These are phyloP conservation scores for Geococcyx californianus DNA, from an alignment of 2,113 vertebrate species.

Conservation along the genomic window DNA sequence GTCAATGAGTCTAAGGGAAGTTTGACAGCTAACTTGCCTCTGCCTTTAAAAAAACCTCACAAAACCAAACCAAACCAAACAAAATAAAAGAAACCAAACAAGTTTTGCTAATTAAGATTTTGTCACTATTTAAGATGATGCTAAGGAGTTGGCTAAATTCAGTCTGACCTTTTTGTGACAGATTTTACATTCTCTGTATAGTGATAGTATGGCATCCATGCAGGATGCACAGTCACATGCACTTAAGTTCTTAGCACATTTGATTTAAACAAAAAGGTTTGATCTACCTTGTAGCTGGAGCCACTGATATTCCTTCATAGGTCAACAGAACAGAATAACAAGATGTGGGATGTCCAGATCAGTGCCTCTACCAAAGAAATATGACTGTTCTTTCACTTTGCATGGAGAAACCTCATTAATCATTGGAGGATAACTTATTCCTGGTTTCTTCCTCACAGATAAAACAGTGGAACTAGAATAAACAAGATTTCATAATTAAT, in stretches of 20 bases:
- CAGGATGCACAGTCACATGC: background rate
- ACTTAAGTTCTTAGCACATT: background rate
- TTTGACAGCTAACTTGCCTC: background rate
- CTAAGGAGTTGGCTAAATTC: background rate
- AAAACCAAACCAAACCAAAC: rapidly evolving
- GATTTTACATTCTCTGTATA: background rate
- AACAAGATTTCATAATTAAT: background rate
- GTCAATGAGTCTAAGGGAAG: background rate
- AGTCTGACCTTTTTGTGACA: background rate
- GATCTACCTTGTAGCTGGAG: background rate
- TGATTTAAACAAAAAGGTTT: background rate
- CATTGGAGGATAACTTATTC: background rate
- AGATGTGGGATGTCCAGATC: background rate
- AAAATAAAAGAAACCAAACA: rapidly evolving
- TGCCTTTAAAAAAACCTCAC: background rate
- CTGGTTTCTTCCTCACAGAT: background rate
- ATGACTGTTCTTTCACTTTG: background rate
- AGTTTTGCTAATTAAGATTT: background rate
- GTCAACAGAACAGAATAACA: background rate
- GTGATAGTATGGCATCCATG: background rate
- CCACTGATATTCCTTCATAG: background rate
- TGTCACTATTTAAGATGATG: background rate
- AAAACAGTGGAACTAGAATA: background rate
- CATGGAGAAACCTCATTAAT: background rate
- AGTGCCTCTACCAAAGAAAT: background rate